Percentiles rank a stretch among this genome's conserved stretches.
These are phyloP conservation scores for Epistrophella euchroma DNA, from an alignment of 2,888 invertebrate genomes.

Conservation along the genomic window DNA sequence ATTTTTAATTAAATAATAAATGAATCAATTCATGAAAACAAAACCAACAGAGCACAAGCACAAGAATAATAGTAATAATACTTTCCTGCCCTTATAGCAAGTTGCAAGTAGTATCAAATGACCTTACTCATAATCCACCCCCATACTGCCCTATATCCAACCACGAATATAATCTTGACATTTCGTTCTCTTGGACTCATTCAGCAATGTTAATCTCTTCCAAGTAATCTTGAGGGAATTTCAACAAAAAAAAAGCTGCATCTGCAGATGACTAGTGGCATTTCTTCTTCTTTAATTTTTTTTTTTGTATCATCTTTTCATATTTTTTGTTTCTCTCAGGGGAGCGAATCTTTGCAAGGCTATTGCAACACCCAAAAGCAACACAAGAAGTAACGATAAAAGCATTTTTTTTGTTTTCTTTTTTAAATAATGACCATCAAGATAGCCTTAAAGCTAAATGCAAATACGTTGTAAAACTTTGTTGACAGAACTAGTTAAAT, in stretches of 20 bases:
- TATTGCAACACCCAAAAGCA: conserved; percentile 28
- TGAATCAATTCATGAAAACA: conserved; percentile 3
- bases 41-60: conserved; percentile 3
- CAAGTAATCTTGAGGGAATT: conserved; percentile 56
- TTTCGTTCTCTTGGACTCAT: conserved; percentile 56
- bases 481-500: conserved; percentile 53
- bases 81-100: not conserved
- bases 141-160: not conserved
- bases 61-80: conserved; percentile 4
- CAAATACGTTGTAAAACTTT: conserved; percentile 64
- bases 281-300: conserved; percentile 24
- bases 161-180: conserved; percentile 62
- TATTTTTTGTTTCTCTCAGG: conserved; percentile 6
- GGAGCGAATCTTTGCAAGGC: conserved; percentile 28
- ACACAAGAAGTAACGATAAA: conserved; percentile 39
- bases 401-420: conserved; percentile 45
- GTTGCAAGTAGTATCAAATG: not conserved
- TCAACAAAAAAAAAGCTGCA: conserved; percentile 49
- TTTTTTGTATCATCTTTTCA: conserved; percentile 17
- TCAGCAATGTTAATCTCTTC: conserved; percentile 56
- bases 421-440: conserved; percentile 26
- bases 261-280: conserved; percentile 28
- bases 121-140: not conserved
- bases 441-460: conserved; percentile 48
- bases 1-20: conserved; percentile 28